These are phyloP conservation scores for Anguilla rostrata DNA, from an alignment of 2,113 vertebrate genomes.

Conservation along the genomic window DNA sequence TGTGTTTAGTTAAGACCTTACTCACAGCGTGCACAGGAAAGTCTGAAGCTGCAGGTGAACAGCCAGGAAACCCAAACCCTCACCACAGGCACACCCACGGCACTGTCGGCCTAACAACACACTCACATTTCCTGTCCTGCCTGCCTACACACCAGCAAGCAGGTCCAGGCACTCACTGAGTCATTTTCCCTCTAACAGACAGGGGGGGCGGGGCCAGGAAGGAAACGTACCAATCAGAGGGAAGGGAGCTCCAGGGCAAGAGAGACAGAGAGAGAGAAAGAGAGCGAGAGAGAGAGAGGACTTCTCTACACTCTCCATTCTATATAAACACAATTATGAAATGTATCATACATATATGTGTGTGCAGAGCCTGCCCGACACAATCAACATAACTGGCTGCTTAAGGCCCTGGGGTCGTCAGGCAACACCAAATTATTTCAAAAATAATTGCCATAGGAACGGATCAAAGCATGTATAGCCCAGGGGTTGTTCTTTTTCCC, in stretches of 20 bases:
- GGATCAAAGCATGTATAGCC: no score
- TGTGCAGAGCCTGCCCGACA: no score
- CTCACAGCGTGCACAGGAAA: conserved; percentile 4
- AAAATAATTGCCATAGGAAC: no score
- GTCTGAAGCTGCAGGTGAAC: conserved; percentile 7
- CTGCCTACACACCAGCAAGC: background rate
- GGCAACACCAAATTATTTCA: no score
- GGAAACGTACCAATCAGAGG: conserved; percentile 48
- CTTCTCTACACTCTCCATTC: no score
- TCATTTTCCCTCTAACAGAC: background rate
- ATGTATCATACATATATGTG: no score
- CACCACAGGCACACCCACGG: background rate
- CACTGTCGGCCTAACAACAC: no score
- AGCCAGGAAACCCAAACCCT: background rate
- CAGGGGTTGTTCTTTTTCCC: no score
- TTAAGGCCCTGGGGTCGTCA: no score
- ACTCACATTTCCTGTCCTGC: background rate
- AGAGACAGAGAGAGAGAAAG: conserved; percentile 9
- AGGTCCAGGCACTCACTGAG: background rate
- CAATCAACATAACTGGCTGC: no score
- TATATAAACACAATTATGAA: no score
- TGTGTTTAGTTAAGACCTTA: background rate
- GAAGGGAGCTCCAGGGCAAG: conserved; percentile 19
- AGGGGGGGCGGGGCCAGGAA: conserved; percentile 37
- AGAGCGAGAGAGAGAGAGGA: conserved; percentile 22